Percentiles rank a stretch among this genome's conserved stretches.
These are phyloP conservation scores for Pachyramphus minor DNA, from an alignment of 2,113 vertebrate genomes.

Conservation along the genomic window DNA sequence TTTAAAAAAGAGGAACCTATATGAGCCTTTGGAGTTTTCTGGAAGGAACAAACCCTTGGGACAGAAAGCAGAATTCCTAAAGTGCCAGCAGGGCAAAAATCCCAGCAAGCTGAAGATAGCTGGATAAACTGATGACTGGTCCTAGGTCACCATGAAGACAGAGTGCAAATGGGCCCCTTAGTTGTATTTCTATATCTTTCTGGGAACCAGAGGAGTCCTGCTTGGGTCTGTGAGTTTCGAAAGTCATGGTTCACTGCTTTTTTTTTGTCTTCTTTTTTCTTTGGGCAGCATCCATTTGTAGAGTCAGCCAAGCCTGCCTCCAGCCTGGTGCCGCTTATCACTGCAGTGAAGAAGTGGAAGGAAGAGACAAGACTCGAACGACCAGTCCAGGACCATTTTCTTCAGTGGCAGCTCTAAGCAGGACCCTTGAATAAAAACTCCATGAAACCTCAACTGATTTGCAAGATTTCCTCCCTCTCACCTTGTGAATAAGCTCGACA, in stretches of 20 bases:
- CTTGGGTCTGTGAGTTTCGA: not conserved
- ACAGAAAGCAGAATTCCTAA: not conserved
- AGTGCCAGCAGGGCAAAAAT: not conserved
- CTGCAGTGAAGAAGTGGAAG: not conserved
- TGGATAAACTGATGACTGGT: not conserved
- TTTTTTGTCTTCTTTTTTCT: not conserved
- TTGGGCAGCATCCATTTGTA: not conserved
- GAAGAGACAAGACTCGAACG: not conserved
- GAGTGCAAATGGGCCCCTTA: not conserved
- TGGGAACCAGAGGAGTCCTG: not conserved
- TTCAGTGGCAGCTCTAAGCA: not conserved
- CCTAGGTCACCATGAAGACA: not conserved
- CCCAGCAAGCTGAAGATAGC: not conserved
- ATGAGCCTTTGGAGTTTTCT: not conserved
- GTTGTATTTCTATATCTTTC: not conserved
- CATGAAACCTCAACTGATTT: constrained; percentile 46
- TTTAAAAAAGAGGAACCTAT: not conserved
- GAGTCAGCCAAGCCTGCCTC: not conserved
- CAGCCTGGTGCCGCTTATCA: not conserved
- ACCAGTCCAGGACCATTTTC: not conserved
- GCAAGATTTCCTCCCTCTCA: constrained; percentile 33
- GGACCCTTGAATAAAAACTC: constrained; percentile 61
- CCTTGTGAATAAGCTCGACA: constrained; percentile 39
- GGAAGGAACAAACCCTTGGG: not conserved
- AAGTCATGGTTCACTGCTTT: not conserved